Conservation (phyloP, 2,113 vertebrate species). For the Tapirus terrestris region DNA sequence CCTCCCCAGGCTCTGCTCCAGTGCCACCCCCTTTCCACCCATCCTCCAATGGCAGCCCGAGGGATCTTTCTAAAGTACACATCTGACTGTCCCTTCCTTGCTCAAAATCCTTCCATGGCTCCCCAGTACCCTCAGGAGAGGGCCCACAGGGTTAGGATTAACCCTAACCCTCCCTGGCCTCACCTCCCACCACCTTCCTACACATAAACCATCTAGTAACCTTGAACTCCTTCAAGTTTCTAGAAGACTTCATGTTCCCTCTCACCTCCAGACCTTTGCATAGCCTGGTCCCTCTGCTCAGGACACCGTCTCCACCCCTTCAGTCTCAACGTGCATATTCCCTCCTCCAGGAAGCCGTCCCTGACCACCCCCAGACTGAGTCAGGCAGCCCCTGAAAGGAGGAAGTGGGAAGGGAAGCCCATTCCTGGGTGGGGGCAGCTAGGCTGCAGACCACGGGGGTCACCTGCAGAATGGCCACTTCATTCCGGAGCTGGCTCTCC, state of each 20-base stretch:
- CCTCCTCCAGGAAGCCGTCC: constrained; percentile 29
- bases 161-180: not conserved
- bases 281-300: not conserved
- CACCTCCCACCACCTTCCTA: not conserved
- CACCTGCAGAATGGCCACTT: constrained; percentile 92
- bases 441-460: not conserved
- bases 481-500: constrained; percentile 90
- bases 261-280: not conserved
- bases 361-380: not conserved
- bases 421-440: not conserved
- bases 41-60: constrained; percentile 70
- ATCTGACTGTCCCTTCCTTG: not conserved
- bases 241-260: not conserved
- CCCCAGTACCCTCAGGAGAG: not conserved
- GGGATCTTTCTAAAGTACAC: not conserved
- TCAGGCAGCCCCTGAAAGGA: not conserved
- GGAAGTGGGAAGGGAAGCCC: not conserved
- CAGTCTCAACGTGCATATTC: not conserved
- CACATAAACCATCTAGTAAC: not conserved
- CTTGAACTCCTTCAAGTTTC: not conserved
- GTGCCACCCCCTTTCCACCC: constrained; percentile 83
- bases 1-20: not conserved
- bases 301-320: not conserved
- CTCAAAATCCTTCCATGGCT: not conserved
- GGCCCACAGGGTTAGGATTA: not conserved